These are phyloP conservation scores for Sciurus niger DNA, from an alignment of 2,113 vertebrate species.

Conservation along the genomic window DNA sequence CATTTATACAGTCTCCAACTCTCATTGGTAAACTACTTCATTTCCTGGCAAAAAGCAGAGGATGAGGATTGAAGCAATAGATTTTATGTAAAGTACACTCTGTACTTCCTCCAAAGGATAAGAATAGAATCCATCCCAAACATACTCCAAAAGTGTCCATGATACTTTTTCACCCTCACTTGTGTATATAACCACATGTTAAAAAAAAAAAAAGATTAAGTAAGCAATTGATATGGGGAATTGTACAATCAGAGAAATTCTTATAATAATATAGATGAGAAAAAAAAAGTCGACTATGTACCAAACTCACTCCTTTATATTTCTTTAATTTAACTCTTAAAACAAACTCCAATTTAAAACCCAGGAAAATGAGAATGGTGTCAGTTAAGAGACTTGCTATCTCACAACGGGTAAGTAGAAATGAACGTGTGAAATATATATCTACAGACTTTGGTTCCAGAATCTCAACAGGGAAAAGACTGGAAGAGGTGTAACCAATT, in stretches of 20 bases:
- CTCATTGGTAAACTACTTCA: slow-evolving; percentile 26
- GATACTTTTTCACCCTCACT: background rate
- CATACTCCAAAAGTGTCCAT: slow-evolving; percentile 61
- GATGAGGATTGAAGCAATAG: slow-evolving; percentile 51
- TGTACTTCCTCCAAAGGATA: slow-evolving; percentile 60
- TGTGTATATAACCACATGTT: background rate
- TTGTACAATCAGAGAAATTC: background rate
- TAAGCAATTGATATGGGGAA: background rate
- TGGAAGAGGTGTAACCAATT: background rate
- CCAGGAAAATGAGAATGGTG: background rate
- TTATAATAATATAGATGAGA: background rate
- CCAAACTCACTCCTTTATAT: background rate
- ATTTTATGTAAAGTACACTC: slow-evolving; percentile 63
- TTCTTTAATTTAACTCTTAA: slow-evolving; percentile 46
- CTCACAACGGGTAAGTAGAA: background rate
- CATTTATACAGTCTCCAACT: slow-evolving; percentile 11
- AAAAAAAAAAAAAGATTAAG: slow-evolving; percentile 32
- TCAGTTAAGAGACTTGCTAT: background rate
- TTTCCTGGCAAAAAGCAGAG: slow-evolving; percentile 52
- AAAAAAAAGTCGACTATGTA: background rate
- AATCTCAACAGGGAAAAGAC: background rate
- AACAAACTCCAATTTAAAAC: slow-evolving; percentile 16
- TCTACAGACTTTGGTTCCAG: background rate
- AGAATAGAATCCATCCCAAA: slow-evolving; percentile 70
- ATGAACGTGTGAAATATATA: background rate